Conservation (phyloP, 2,888 invertebrate genomes). For the Dione vanillae region DNA sequence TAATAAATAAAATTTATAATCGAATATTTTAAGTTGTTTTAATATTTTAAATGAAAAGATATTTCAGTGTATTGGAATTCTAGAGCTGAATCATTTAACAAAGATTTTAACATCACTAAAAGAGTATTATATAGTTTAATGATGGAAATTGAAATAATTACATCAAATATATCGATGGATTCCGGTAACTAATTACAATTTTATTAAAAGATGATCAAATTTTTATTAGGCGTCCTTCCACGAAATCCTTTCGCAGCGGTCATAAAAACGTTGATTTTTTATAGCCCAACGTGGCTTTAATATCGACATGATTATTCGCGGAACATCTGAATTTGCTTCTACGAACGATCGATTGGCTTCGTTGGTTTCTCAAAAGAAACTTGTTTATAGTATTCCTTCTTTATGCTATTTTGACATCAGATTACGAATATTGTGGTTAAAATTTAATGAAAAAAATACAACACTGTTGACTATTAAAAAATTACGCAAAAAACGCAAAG, state of each 20-base stretch:
- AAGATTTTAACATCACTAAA: too few species aligned
- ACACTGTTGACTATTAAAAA: too few species aligned
- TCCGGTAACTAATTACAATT: conserved; percentile 43
- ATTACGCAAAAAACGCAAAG: too few species aligned
- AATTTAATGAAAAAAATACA: too few species aligned
- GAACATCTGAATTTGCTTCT: conserved; percentile 50
- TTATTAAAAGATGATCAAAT: conserved; percentile 45
- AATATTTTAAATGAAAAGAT: not conserved
- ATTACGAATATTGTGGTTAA: too few species aligned
- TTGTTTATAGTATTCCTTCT: conserved; percentile 7
- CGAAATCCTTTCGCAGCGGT: conserved; percentile 39
- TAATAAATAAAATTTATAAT: not conserved
- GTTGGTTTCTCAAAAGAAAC: conserved; percentile 20
- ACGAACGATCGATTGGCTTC: conserved; percentile 36
- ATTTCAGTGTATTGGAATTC: too few species aligned
- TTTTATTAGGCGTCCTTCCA: conserved; percentile 48
- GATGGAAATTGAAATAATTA: conserved; percentile 23
- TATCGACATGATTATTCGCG: conserved; percentile 51
- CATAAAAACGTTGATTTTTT: conserved; percentile 43
- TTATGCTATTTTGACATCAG: not conserved
- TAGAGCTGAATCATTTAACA: too few species aligned
- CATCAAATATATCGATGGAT: conserved; percentile 28
- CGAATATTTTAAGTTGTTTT: not conserved
- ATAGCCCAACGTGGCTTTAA: conserved; percentile 44
- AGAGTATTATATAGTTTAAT: conserved; percentile 1